Evolutionary conservation across 2,113 vertebrate genomes (phyloP), one percentile per base, ranked within the genome.

Genomic region (Hippocampus barbouri): DNA sequence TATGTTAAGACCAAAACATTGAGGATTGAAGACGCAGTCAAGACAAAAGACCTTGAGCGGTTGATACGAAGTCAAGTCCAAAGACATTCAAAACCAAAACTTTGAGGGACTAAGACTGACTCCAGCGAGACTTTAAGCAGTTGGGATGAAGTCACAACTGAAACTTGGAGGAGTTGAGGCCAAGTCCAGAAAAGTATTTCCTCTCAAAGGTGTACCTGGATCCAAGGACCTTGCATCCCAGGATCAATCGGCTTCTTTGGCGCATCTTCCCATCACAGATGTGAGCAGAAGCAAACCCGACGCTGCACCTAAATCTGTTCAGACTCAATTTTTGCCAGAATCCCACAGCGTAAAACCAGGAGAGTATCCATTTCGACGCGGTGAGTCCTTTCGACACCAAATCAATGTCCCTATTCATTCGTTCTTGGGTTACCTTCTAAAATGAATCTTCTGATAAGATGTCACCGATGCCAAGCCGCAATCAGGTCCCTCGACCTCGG

Each of bases 241-340:
- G 81, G 91, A 92, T n/a, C 92, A 92, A 41, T 85, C 90, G 70
- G 12, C 40, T n/a, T 10, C 90, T 72, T 87, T 87, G 83, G 87
- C 92, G 0, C 94, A 94, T 81, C 89, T 92, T 83, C 93, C 95
- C 0, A 90, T 95, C 77, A 92, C 93, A 2, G 93, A 95, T 1
- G 63, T 92, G 72, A 93, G 91, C 23, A 81, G 90, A 91, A 68
- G 66, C 76, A 70, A 56, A 73, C 67, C 80, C 2, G 85, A 89
- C 10, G 47, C 74, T 14, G 59, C 78, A 54, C 81, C 84, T 1
- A 73, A 75, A 27, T 65, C 84, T 66, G 73, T 79, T 1, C 85
- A 5, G 49, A 85, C 56, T 47, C 64, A 1, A 34, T 41, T 18
- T 40, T 75, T 41, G 69, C n/a, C 34, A 11, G 81, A 82, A 30